Base-by-base conservation (phyloP, 1,140 invertebrate species). In the Leptinotarsa lineolata region DNA sequence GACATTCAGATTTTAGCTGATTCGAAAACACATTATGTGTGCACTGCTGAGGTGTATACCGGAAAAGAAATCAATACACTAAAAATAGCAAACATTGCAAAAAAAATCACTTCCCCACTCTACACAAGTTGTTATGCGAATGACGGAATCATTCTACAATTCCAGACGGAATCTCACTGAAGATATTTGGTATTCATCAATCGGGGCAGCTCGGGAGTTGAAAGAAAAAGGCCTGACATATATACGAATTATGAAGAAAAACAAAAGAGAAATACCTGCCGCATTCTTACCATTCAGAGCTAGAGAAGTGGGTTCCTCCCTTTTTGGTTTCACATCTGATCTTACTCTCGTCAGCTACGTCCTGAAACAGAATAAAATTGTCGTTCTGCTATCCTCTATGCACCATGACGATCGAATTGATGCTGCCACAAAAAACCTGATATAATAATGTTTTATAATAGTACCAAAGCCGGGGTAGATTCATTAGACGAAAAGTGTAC, bases 321-420 rank as follows among this genome's bases (percentile, higher is more conserved):
- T 8, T 67, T 15, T 68, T 59, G 67, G 46, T 44, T 21, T 81
- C 80, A 71, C 48, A 61, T 61, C 80, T 21, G 59, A 80, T 67
- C 77, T 75, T 21, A 84, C 81, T 13, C 58, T 83, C 8, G 20
- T 79, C 13, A 76, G 77, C 3, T 76, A 72, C 61, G 79, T 77
- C 16, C 77, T 78, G 39, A 82, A 83, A 63, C 76, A 77, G 73
- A 79, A 77, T 60, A 84, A 82, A 79, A 66, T 77, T 66, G 81
- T 85, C 3, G 48, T 84, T 30, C 45, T 84, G 30, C 18, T 81
- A 12, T 80, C 81, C 13, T 74, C 80, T 3, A 84, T 81, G 80
- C 83, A 84, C 75, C 71, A 79, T 74, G 72, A 72, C 46, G 46
- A 74, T 48, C 66, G 59, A 12, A 67, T 77, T n/a, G n/a, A n/a